Conservation (phyloP, 1,140 invertebrate genomes). For the Caenorhabditis briggsae region DNA sequence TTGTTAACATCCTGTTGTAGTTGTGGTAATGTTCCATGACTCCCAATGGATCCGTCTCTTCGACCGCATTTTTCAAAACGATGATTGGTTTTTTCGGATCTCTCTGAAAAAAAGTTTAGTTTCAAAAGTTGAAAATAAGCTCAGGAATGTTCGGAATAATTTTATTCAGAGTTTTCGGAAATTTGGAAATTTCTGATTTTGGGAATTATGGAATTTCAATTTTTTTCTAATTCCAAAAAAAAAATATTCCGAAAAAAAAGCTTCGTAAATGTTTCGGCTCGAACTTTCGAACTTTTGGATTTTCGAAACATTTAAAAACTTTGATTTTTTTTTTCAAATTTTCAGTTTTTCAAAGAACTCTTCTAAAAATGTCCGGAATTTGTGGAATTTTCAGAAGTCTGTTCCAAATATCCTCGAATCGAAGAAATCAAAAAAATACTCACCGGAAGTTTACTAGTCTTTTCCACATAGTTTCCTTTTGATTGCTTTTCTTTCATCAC, state of each 20-base stretch:
- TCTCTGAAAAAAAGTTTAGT: background rate
- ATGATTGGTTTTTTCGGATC: constrained; percentile 46
- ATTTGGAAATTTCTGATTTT: background rate
- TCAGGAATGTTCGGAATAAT: too few species aligned
- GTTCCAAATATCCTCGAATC: too few species aligned
- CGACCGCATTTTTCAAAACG: constrained; percentile 35
- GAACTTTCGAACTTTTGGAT: too few species aligned
- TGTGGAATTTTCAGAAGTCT: too few species aligned
- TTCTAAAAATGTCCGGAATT: too few species aligned
- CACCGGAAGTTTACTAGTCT: constrained; percentile 9
- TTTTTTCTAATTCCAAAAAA: background rate
- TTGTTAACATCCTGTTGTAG: constrained; percentile 48
- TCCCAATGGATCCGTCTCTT: constrained; percentile 44
- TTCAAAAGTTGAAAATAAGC: background rate
- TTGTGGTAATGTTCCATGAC: constrained; percentile 52
- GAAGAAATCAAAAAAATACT: background rate
- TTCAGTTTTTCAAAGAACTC: too few species aligned
- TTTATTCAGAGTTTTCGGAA: too few species aligned
- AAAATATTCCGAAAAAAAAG: too few species aligned
- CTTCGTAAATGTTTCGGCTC: too few species aligned
- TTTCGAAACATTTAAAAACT: too few species aligned
- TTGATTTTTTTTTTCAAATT: too few species aligned
- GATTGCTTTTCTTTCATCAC: constrained; percentile 43
- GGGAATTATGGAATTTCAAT: too few species aligned
- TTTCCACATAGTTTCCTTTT: constrained; percentile 36